Evolutionary conservation across 2,113 vertebrate genomes (phyloP).

Genomic region (Takifugu flavidus): DNA sequence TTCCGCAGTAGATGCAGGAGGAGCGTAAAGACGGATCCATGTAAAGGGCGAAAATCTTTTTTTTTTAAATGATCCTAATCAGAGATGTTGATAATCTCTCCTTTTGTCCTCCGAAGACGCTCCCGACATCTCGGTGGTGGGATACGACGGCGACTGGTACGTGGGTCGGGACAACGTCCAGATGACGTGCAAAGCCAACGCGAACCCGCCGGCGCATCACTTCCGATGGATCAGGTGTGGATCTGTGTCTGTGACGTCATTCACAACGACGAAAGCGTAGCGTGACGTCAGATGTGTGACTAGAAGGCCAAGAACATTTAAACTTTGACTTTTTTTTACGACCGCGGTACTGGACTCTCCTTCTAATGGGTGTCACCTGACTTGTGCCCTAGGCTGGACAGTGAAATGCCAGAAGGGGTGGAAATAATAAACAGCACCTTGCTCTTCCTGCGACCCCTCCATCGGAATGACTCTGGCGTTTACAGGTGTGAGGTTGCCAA

Average conservation of each 20-base stretch:
- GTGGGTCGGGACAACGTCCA: conserved; percentile 89
- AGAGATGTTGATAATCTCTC: not conserved
- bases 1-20: no score
- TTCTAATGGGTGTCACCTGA: not conserved
- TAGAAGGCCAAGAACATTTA: no score
- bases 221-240: conserved; percentile 79
- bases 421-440: conserved; percentile 87
- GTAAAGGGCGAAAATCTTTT: no score
- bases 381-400: conserved; percentile 81
- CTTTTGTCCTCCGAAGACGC: conserved; percentile 76
- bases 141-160: conserved; percentile 95
- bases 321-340: no score
- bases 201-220: conserved; percentile 88
- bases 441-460: conserved; percentile 86
- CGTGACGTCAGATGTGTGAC: no score
- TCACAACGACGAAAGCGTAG: not conserved
- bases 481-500: conserved; percentile 94
- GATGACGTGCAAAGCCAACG: conserved; percentile 91
- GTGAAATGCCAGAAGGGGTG: conserved; percentile 88
- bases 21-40: no score
- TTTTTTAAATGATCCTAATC: no score
- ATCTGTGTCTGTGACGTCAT: not conserved
- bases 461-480: conserved; percentile 90
- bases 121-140: conserved; percentile 90
- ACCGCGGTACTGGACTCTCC: not conserved